phyloP scores from a whole-genome alignment of 2,797 vertebrate species.

The Hypotaenidia okinawae region DNA sequence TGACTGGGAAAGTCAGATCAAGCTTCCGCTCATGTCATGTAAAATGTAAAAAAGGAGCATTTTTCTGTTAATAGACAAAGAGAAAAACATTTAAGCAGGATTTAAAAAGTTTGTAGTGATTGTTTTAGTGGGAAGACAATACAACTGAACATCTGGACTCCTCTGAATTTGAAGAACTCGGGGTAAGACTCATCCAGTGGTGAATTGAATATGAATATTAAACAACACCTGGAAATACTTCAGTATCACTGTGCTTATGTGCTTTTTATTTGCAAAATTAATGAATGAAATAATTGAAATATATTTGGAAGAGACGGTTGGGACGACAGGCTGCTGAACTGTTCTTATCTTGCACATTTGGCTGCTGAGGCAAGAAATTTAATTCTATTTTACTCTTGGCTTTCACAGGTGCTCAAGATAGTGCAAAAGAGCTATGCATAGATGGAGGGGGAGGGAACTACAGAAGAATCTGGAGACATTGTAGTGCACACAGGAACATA shows the following conservation, averaged over 20 bases:
- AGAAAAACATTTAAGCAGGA: background rate
- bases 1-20: background rate
- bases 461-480: background rate
- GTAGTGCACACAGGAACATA: too few species aligned
- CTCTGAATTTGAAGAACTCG: background rate
- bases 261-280: background rate
- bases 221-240: background rate
- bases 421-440: background rate
- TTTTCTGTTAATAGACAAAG: background rate
- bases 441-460: background rate
- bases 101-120: background rate
- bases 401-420: background rate
- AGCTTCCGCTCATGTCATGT: background rate
- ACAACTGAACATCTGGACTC: background rate
- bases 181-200: background rate
- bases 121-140: background rate
- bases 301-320: background rate
- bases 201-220: background rate
- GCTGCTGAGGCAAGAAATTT: background rate
- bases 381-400: background rate
- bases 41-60: background rate
- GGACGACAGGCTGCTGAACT: background rate
- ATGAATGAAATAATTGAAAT: background rate
- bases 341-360: background rate
- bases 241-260: background rate